These are phyloP conservation scores for Polymixis flavicincta DNA, from an alignment of 2,888 invertebrate species.

Conservation along the genomic window DNA sequence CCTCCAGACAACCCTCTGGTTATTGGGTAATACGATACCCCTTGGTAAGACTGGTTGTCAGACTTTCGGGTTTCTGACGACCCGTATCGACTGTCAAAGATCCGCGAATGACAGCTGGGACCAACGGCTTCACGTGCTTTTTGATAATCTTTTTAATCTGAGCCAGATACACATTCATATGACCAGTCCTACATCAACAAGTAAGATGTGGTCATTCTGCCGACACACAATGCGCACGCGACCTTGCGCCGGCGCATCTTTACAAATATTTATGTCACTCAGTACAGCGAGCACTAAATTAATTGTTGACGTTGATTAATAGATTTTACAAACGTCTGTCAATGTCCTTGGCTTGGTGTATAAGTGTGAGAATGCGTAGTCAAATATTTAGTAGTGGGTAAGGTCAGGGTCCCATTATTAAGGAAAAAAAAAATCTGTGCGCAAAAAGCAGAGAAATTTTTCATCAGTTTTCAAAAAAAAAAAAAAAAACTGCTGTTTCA, in stretches of 20 bases:
- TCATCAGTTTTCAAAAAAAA: no score
- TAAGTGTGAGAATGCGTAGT: slow-evolving; percentile 45
- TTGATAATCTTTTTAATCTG: neutral
- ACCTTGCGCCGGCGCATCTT: slow-evolving; percentile 72
- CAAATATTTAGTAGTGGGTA: neutral
- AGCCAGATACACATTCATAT: neutral
- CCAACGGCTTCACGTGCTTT: no score
- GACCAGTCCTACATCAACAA: slow-evolving; percentile 9
- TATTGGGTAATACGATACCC: no score
- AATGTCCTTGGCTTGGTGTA: slow-evolving; percentile 41
- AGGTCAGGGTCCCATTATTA: slow-evolving; percentile 1
- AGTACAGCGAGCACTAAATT: slow-evolving; percentile 42
- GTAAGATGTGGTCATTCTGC: slow-evolving; percentile 26
- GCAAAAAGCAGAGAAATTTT: no score
- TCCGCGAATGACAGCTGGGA: no score
- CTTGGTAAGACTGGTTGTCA: no score
- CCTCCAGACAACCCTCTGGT: no score
- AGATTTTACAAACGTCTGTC: slow-evolving; percentile 46
- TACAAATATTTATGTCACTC: slow-evolving; percentile 70
- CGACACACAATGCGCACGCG: slow-evolving; percentile 55
- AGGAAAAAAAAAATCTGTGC: no score
- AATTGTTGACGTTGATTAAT: slow-evolving; percentile 63
- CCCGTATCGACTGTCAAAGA: no score
- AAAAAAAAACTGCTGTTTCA: no score
- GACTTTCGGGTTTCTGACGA: no score